A percentile compares a stretch with the other conserved stretches of the same genome.
Evolutionary conservation across 2,797 vertebrate genomes (phyloP).

Genomic region (Galagoides demidoff): DNA sequence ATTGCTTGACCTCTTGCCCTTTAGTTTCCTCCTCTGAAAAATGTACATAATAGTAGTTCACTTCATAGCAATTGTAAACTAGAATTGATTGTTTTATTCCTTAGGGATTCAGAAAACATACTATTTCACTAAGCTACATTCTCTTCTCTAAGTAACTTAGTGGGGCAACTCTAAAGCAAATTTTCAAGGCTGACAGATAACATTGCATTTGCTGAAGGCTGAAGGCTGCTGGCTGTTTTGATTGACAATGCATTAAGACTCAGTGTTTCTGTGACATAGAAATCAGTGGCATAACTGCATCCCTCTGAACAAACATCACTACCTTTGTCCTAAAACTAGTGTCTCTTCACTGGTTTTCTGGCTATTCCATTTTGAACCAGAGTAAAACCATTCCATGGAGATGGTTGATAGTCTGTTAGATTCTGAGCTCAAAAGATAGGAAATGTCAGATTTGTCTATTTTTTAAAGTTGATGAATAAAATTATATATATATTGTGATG

Average conservation of each 20-base stretch:
- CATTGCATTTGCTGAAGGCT: conserved; percentile 44
- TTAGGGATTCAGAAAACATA: conserved; percentile 22
- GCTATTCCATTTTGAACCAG: not conserved
- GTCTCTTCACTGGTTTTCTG: not conserved
- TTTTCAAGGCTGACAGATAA: conserved; percentile 21
- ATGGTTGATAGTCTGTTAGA: not conserved
- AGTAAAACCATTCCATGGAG: not conserved
- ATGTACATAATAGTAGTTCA: not conserved
- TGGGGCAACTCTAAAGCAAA: conserved; percentile 34
- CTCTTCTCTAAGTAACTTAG: conserved; percentile 34
- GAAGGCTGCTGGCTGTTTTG: conserved; percentile 55
- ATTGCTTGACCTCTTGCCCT: not conserved
- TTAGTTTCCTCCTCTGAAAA: conserved; percentile 44
- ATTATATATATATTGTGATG: not conserved
- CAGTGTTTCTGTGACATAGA: conserved; percentile 21
- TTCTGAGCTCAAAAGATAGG: conserved; percentile 6
- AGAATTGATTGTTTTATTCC: not conserved
- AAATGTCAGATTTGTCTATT: not conserved
- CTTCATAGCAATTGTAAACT: not conserved
- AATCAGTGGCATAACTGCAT: conserved; percentile 36
- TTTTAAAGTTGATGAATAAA: not conserved
- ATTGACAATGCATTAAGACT: conserved; percentile 44
- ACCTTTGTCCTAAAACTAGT: conserved; percentile 66
- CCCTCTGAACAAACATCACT: conserved; percentile 23
- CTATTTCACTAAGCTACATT: conserved; percentile 52